These are phyloP conservation scores for Lepidocyrtinus sp. DNA, from an alignment of 2,888 invertebrate genomes.

Conservation along the genomic window DNA sequence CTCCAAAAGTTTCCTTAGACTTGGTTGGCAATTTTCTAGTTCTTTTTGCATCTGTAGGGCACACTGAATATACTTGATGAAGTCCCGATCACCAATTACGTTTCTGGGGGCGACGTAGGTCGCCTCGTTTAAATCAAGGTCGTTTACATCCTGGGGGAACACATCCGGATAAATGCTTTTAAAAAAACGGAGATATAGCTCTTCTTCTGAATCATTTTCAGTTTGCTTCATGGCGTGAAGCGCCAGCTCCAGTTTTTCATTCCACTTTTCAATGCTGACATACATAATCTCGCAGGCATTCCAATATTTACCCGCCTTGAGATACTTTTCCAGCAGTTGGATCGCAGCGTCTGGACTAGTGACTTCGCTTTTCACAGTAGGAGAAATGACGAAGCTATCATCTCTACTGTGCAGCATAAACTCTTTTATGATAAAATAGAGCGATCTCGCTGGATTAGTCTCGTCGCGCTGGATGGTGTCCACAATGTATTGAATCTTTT, in stretches of 20 bases:
- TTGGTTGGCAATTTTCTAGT: constrained; percentile 50
- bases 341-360: constrained; percentile 42
- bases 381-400: constrained; percentile 4
- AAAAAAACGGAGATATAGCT: constrained; percentile 41
- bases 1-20: constrained; percentile 61
- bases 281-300: constrained; percentile 57
- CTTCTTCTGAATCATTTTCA: constrained; percentile 19
- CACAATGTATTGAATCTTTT: constrained; percentile 35
- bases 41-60: constrained; percentile 30
- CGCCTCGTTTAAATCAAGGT: constrained; percentile 38
- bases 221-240: not conserved
- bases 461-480: constrained; percentile 22
- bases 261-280: constrained; percentile 14
- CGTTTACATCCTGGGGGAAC: constrained; percentile 28
- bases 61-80: constrained; percentile 25
- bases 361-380: not conserved
- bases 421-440: constrained; percentile 54
- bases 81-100: constrained; percentile 22
- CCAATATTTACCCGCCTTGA: constrained; percentile 52
- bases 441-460: constrained; percentile 17
- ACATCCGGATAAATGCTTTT: constrained; percentile 22
- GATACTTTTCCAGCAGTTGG: constrained; percentile 25
- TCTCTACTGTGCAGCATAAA: constrained; percentile 31
- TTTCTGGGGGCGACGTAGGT: constrained; percentile 40
- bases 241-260: constrained; percentile 18